Evolutionary conservation across 2,888 invertebrate species (phyloP).

Genomic region (Lycaena phlaeas): DNA sequence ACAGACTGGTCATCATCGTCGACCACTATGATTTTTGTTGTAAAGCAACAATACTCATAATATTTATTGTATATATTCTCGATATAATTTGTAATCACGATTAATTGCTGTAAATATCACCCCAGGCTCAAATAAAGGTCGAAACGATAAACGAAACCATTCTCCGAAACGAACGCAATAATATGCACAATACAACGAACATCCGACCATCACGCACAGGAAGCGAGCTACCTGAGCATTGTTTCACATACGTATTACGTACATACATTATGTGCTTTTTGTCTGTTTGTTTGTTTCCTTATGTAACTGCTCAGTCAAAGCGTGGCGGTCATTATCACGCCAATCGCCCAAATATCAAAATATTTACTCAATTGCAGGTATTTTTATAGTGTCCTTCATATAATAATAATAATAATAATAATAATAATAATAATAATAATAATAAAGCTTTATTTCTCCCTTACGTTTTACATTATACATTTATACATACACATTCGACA

Average conservation of each 20-base stretch:
- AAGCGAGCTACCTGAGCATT: slow-evolving; percentile 38
- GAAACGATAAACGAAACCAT: slow-evolving; percentile 27
- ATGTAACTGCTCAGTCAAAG: slow-evolving; percentile 12
- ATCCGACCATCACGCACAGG: slow-evolving; percentile 30
- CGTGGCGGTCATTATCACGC: slow-evolving; percentile 17
- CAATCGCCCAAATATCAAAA: too few relatives aligned
- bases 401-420: too few relatives aligned
- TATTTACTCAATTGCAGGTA: too few relatives aligned
- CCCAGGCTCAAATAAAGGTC: slow-evolving; percentile 14
- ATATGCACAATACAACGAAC: slow-evolving; percentile 22
- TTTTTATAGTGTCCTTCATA: too few relatives aligned
- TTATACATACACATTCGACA: too few relatives aligned
- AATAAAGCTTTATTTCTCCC: too few relatives aligned
- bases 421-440: too few relatives aligned
- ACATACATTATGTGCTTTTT: slow-evolving; percentile 14
- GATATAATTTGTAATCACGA: background rate
- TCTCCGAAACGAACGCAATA: slow-evolving; percentile 36
- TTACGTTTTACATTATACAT: too few relatives aligned
- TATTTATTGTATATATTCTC: background rate
- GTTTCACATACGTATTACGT: slow-evolving; percentile 22
- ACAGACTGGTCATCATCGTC: too few relatives aligned
- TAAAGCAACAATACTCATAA: too few relatives aligned
- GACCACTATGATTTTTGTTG: too few relatives aligned
- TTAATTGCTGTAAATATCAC: slow-evolving; percentile 9
- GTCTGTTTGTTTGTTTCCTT: too few relatives aligned